Percentiles rank a stretch among this genome's conserved stretches.
phyloP scores from a whole-genome alignment of 2,113 vertebrate genomes.

The Heptranchias perlo region DNA sequence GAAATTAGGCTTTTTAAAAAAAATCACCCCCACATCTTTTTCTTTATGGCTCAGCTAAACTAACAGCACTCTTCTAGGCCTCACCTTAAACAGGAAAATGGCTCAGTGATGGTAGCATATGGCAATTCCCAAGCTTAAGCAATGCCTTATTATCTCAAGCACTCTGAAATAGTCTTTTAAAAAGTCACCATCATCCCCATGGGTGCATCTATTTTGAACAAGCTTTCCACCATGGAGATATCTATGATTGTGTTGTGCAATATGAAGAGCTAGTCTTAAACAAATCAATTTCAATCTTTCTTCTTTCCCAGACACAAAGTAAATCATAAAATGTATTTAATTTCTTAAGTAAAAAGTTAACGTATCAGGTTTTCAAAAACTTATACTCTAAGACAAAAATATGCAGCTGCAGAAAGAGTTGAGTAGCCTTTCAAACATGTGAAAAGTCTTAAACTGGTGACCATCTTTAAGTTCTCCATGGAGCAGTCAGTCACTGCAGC shows the following conservation, averaged over 20 bases:
- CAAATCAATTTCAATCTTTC: neutral
- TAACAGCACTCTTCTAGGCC: neutral
- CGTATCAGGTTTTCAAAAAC: neutral
- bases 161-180: neutral
- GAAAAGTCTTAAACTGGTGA: neutral
- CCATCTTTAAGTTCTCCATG: neutral
- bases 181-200: neutral
- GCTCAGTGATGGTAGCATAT: neutral
- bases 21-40: neutral
- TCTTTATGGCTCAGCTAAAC: neutral
- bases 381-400: no score
- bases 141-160: neutral
- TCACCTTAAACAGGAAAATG: neutral
- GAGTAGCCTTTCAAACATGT: fast-evolving
- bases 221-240: neutral
- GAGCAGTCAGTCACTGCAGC: neutral
- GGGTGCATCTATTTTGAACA: neutral
- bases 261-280: neutral
- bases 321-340: neutral
- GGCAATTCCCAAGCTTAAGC: neutral
- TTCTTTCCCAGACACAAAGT: neutral
- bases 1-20: neutral
- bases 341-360: slow-evolving; percentile 9
- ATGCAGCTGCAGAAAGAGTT: neutral
- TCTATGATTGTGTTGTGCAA: neutral